Evolutionary conservation across 2,113 vertebrate species (phyloP), one percentile per base, ranked within the genome.

Genomic region (Pungitius pungitius): DNA sequence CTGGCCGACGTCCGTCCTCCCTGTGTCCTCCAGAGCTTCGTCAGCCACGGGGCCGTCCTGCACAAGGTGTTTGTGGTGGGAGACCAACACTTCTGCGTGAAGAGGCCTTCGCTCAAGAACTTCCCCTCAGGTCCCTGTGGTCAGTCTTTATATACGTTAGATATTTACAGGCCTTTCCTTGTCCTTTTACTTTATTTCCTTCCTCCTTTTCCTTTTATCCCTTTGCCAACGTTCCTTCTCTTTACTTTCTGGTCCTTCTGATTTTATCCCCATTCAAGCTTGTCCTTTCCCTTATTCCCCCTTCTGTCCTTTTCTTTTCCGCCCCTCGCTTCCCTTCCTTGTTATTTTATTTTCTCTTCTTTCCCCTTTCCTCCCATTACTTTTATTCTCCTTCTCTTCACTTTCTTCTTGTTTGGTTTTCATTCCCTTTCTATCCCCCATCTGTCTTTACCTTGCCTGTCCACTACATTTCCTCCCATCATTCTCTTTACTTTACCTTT

Each of bases 11-110:
- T 91, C 30, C 87, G 17, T 4, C 90, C 91, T 4, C 94, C 94
- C 20, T 94, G 94, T 24, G 85, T 95, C 35, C 90, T 94, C 7
- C 94, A 95, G 85, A 94, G 92, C 82, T 94, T 94, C 39, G 84
- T 94, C 30, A 95, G 90, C 82, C 94, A 94, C 24, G 93, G 92
- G 1, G 94, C 93, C 0, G 82, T 92, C 17, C 89, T 95, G 33
- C 89, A 94, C 77, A 94, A 95, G 65, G 90, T 94, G 64, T 95
- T 93, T 68, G 92, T 94, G n/a, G 88, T 95, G 27, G 94, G 94
- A 22, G 88, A 92, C 42, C 71, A 75, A 6, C 90, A 93, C 78
- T 93, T 90, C 80, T 89, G 89, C 0, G 93, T 94, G 18, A 89
- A 93, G 73, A 90, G 94, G 30, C 93, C 93, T 0, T 95, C 94